Percentiles rank a stretch among this genome's conserved stretches.
phyloP scores from a whole-genome alignment of 2,113 vertebrate genomes.

The Xenus cinereus region DNA sequence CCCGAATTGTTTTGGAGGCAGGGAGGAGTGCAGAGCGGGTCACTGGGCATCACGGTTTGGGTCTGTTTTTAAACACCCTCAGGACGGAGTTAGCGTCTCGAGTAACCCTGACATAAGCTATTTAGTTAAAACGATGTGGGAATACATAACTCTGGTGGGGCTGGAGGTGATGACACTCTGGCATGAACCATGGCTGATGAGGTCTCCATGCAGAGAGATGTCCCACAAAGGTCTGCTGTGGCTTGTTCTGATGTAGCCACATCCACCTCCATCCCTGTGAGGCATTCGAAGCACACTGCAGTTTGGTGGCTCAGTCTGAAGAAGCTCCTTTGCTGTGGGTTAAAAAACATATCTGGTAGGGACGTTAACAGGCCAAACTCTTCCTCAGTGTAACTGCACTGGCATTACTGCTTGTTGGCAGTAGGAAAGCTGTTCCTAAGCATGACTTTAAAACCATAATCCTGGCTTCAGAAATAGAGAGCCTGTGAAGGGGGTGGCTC shows the following conservation, averaged over 20 bases:
- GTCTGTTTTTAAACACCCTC: neutral
- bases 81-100: neutral
- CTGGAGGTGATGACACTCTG: neutral
- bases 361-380: neutral
- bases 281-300: accelerated
- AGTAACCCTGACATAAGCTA: neutral
- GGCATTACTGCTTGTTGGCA: accelerated
- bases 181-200: accelerated
- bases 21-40: neutral
- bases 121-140: neutral
- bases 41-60: neutral
- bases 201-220: neutral
- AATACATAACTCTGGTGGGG: neutral
- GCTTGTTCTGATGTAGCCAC: neutral
- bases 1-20: neutral
- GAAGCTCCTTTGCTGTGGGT: neutral
- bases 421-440: neutral
- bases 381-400: neutral
- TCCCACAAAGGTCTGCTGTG: neutral
- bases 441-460: neutral
- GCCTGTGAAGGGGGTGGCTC: neutral
- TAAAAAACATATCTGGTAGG: neutral
- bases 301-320: neutral
- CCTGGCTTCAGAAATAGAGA: neutral
- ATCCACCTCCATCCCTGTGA: neutral